Base-by-base conservation (phyloP, 2,888 invertebrate species). In the Phragmatobia fuliginosa region DNA sequence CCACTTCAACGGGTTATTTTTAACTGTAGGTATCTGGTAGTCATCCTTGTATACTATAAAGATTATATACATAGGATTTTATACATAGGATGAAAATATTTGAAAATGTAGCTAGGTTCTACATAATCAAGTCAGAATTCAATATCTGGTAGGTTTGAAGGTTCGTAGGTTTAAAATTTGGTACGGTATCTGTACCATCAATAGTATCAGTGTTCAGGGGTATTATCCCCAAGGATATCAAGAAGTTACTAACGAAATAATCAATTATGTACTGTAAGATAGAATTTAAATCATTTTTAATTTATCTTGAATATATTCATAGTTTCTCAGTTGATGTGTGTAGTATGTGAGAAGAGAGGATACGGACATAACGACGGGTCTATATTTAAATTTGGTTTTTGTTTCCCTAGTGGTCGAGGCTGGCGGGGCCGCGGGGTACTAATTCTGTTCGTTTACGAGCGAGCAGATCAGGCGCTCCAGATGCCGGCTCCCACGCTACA, bases 371-470 rank as follows among this genome's bases (percentile, higher is more conserved):
- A 81, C 73, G 60, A 71, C 75, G 74, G 65, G 77, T 86, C 88
- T 87, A 91, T 87, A 91, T 91, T 90, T 92, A 92, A 91, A 89
- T 84, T 77, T 82, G 84, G 88, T 90, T 91, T 91, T 92, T 91
- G 91, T 88, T 91, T 86, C 87, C 87, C 87, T 87, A 85, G 89
- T 90, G 88, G 88, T 87, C 62, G 73, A 76, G 60, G 31, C 61
- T 71, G 73, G 59, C 33, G 66, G 69, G 71, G 68, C 83, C 80
- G 87, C 85, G 86, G 87, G 88, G 90, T 86, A 90, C 93, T 93
- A 93, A 94, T 92, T 93, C 89, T 84, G 91, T 88, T 68, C 88
- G 91, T 94, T 94, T 93, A 94, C 92, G 94, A 93, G 88, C 85
- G 71, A 88, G 88, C 91, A 89, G 91, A 89, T 85, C 89, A 85